phyloP scores from a whole-genome alignment of 2,888 invertebrate species.

The Criorhina ranunculi region DNA sequence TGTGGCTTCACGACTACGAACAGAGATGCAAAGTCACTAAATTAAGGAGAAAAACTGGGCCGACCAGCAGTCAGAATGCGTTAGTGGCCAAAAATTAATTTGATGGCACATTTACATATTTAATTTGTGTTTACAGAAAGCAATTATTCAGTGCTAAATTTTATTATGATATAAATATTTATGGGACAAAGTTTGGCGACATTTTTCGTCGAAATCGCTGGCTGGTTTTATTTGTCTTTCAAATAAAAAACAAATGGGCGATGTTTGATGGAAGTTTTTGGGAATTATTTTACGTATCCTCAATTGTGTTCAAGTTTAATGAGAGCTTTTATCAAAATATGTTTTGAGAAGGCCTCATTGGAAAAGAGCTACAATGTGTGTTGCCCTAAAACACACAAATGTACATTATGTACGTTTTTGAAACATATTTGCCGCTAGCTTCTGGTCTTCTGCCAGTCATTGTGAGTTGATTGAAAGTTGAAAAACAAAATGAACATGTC shows the following conservation, averaged over 20 bases:
- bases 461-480: too few relatives aligned
- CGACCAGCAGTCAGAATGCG: slow-evolving; percentile 6
- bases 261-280: not conserved
- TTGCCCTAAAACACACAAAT: too few relatives aligned
- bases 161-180: slow-evolving; percentile 32
- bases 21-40: slow-evolving; percentile 18
- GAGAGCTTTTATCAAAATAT: too few relatives aligned
- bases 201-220: not conserved
- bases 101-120: slow-evolving; percentile 42
- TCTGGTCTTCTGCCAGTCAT: too few relatives aligned
- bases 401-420: too few relatives aligned
- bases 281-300: too few relatives aligned
- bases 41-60: not conserved
- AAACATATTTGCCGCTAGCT: too few relatives aligned
- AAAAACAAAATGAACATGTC: too few relatives aligned
- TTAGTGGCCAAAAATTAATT: slow-evolving; percentile 35
- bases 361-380: too few relatives aligned
- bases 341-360: too few relatives aligned
- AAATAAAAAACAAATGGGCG: not conserved
- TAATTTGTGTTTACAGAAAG: slow-evolving; percentile 47
- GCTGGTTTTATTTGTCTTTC: slow-evolving; percentile 3
- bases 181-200: slow-evolving; percentile 23
- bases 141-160: slow-evolving; percentile 40
- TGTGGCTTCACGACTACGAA: not conserved
- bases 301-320: too few relatives aligned